Percentiles rank a stretch among this genome's conserved stretches.
Evolutionary conservation across 2,113 vertebrate species (phyloP).

Genomic region (Gulo gulo): DNA sequence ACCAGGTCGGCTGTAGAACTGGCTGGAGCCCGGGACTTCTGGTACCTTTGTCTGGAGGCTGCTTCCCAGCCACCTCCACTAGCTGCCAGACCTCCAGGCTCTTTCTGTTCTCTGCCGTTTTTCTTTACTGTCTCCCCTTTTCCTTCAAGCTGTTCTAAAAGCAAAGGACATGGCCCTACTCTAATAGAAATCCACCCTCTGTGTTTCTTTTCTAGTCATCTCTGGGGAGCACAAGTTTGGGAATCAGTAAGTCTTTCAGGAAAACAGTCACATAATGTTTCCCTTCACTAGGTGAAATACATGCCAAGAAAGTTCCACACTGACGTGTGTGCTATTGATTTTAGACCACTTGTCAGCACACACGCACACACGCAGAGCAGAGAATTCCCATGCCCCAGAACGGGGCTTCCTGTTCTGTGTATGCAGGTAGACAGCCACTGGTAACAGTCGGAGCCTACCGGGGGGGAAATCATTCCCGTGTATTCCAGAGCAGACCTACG

Average conservation of each 20-base stretch:
- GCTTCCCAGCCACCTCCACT: not conserved
- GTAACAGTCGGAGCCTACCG: not conserved
- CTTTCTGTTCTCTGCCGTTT: not conserved
- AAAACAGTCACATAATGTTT: not conserved
- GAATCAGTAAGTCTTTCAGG: not conserved
- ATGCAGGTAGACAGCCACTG: not conserved
- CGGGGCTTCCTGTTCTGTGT: not conserved
- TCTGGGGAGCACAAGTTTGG: not conserved
- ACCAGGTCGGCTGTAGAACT: not conserved
- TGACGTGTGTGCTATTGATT: not conserved
- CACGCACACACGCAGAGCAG: not conserved
- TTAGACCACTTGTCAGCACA: not conserved
- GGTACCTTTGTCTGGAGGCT: not conserved
- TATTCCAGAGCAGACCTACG: constrained; percentile 59
- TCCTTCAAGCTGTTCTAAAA: not conserved
- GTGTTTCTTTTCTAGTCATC: not conserved
- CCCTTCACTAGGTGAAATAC: not conserved
- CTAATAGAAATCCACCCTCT: not conserved
- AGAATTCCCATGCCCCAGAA: not conserved
- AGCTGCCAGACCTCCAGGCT: not conserved
- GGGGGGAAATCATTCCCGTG: constrained; percentile 34
- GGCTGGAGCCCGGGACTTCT: not conserved
- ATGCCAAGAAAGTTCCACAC: not conserved
- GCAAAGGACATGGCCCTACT: not conserved
- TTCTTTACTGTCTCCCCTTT: not conserved